Base-by-base conservation (phyloP, 2,888 invertebrate species). In the Cactoblastis cactorum region DNA sequence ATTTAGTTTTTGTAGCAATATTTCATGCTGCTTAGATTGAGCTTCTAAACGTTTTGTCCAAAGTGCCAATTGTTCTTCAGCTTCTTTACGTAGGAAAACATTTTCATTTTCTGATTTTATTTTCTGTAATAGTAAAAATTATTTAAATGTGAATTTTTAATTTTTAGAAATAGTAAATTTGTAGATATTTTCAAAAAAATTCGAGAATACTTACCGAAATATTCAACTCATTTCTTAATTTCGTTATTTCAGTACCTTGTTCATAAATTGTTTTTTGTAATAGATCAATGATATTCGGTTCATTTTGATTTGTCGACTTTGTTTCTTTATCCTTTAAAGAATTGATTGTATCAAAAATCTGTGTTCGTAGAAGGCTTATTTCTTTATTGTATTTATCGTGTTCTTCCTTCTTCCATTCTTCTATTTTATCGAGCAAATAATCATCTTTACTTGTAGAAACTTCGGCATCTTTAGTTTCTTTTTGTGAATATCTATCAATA, bases 361-460 rank as follows among this genome's bases (percentile, higher is more conserved):
- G 85, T 48, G 71, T 72, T 53, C 83, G 71, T 48, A 90, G 64
- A 12, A 73, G 74, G 63, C 83, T 83, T 58, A 91, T 89, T 74
- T 91, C 88, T 62, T 85, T 85, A 37, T 84, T 84, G 65, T 91
- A 91, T 64, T 90, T 91, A 50, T 86, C 87, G 54, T 89, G 77
- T 67, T 91, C 90, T 65, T 87, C 74, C 65, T 83, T 82, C 69
- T 90, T 92, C 87, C 89, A 91, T 69, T 78, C 82, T 64, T 83
- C 91, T 56, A 83, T 83, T 71, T 76, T 87, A 67, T 80, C 76
- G 34, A 85, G 53, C 33, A 85, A 63, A 55, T 74, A 71, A 45
- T 70, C 74, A 55, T 83, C 83, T 41, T 70, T 71, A 45, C 71
- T 74, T 11, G 81, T 77, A 3, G 71, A 73, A 14, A 81, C 80